Conservation (phyloP, 2,888 invertebrate genomes). For the Dolichopus griseipennis region DNA sequence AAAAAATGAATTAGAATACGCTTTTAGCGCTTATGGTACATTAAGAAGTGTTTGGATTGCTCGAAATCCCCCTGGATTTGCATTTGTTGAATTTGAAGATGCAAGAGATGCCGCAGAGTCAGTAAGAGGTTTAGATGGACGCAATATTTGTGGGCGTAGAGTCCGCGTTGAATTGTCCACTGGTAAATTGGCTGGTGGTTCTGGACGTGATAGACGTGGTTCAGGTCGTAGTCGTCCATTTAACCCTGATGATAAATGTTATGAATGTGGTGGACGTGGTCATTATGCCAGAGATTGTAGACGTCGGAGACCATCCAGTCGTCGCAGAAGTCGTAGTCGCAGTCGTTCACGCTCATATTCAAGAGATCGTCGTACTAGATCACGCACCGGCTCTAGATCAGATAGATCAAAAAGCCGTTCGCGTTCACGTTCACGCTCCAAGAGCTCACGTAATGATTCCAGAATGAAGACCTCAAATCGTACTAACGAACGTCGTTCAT, state of each 20-base stretch:
- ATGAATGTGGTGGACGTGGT: conserved; percentile 88
- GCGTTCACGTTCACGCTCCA: conserved; percentile 41
- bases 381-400: conserved; percentile 46
- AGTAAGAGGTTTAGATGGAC: conserved; percentile 63
- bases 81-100: conserved; percentile 91
- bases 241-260: conserved; percentile 86
- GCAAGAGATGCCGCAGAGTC: conserved; percentile 84
- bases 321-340: conserved; percentile 52
- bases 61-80: conserved; percentile 83
- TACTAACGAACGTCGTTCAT: conserved; percentile 12
- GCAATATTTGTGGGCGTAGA: conserved; percentile 79
- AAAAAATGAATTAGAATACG: conserved; percentile 87
- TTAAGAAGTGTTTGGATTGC: conserved; percentile 96
- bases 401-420: conserved; percentile 30
- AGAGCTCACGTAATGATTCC: conserved; percentile 25
- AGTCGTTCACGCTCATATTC: conserved; percentile 59
- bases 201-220: conserved; percentile 18
- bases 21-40: conserved; percentile 86
- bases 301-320: conserved; percentile 51
- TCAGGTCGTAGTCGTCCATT: conserved; percentile 51
- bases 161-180: conserved; percentile 89
- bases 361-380: conserved; percentile 43
- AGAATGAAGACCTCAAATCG: conserved; percentile 13
- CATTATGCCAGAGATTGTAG: conserved; percentile 89
- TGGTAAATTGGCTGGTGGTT: conserved; percentile 53